phyloP scores from a whole-genome alignment of 2,888 invertebrate species.

The Troides helena region DNA sequence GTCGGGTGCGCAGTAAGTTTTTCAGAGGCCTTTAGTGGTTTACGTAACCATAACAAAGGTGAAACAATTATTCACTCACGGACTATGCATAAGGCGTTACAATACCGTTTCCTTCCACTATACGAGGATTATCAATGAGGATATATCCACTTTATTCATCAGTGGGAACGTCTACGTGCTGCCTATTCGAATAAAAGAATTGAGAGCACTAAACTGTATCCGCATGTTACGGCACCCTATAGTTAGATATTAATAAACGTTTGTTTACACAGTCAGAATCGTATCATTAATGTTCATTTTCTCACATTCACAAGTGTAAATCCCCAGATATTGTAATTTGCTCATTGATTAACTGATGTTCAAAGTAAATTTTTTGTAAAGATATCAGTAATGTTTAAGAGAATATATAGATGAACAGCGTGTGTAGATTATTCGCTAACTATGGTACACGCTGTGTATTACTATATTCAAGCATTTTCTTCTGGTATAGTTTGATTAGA shows the following conservation, averaged over 20 bases:
- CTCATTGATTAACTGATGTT: no score
- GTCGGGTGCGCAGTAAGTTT: background rate
- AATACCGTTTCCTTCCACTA: conserved; percentile 25
- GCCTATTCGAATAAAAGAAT: conserved; percentile 28
- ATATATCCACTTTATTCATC: conserved; percentile 31
- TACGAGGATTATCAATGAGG: conserved; percentile 26
- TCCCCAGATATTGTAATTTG: no score
- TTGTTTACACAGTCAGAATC: background rate
- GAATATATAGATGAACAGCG: no score
- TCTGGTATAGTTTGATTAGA: no score
- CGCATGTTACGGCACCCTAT: conserved; percentile 9
- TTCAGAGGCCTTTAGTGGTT: background rate
- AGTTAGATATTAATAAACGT: conserved; percentile 4
- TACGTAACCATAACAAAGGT: conserved; percentile 19
- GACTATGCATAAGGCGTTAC: conserved; percentile 13
- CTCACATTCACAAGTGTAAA: no score
- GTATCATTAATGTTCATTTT: no score
- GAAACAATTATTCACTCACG: conserved; percentile 22
- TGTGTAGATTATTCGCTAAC: no score
- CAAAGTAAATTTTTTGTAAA: no score
- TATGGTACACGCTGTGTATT: no score
- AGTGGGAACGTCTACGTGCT: conserved; percentile 25
- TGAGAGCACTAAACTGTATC: conserved; percentile 24
- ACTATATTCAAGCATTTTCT: no score
- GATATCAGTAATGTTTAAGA: no score